phyloP scores from a whole-genome alignment of 2,888 invertebrate species.

The Selenia dentaria region DNA sequence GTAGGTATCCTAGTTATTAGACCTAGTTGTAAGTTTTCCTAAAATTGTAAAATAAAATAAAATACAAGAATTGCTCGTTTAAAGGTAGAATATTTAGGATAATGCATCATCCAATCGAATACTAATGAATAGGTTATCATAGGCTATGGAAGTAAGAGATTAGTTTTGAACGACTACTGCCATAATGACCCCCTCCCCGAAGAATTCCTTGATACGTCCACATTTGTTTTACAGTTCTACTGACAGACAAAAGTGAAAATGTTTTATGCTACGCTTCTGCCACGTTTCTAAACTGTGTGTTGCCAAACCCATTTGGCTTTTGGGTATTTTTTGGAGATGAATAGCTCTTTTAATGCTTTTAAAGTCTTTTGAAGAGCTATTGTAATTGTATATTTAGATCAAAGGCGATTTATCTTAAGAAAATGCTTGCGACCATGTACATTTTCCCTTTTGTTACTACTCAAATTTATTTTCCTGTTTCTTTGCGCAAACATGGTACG shows the following conservation, averaged over 20 bases:
- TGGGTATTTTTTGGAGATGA: not conserved
- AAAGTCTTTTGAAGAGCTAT: too few relatives aligned
- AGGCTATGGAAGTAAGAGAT: too few relatives aligned
- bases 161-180: too few relatives aligned
- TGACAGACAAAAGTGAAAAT: not conserved
- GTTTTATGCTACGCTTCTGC: not conserved
- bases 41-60: too few relatives aligned
- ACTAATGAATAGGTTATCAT: too few relatives aligned
- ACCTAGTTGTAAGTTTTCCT: too few relatives aligned
- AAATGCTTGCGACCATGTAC: not conserved
- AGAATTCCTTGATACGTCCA: not conserved
- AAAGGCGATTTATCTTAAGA: not conserved
- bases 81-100: too few relatives aligned
- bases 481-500: not conserved
- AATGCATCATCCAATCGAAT: too few relatives aligned
- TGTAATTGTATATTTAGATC: not conserved
- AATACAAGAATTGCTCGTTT: too few relatives aligned
- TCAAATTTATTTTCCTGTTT: not conserved
- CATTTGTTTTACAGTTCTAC: not conserved
- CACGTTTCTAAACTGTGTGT: not conserved
- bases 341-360: not conserved
- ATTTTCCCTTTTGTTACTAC: not conserved
- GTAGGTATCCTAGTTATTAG: too few relatives aligned
- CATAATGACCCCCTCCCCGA: too few relatives aligned
- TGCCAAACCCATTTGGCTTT: not conserved